Conservation (phyloP, 2,888 invertebrate genomes). For the Prosapia bicincta region DNA sequence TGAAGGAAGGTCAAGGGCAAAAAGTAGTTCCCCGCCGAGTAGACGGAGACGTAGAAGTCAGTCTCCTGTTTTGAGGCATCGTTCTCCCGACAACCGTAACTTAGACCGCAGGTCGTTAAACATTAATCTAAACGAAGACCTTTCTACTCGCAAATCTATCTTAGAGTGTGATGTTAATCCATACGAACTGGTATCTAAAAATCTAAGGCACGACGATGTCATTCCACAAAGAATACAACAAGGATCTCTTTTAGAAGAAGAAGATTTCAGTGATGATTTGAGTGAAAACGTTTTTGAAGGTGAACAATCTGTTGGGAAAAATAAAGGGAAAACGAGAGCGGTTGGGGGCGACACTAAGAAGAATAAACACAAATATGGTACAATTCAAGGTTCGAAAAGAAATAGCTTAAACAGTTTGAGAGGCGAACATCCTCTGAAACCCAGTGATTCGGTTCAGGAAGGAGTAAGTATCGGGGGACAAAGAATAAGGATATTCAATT, state of each 20-base stretch:
- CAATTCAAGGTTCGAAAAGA: constrained; percentile 48
- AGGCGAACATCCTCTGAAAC: constrained; percentile 45
- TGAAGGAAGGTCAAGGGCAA: constrained; percentile 45
- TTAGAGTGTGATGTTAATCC: constrained; percentile 82
- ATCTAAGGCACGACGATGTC: constrained; percentile 44
- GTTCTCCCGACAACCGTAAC: constrained; percentile 5
- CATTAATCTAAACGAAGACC: constrained; percentile 6
- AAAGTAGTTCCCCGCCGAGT: constrained; percentile 46
- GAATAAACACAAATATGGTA: constrained; percentile 29
- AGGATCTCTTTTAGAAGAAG: constrained; percentile 13
- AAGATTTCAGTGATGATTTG: constrained; percentile 22
- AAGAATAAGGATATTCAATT: constrained; percentile 58
- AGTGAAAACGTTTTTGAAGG: constrained; percentile 19
- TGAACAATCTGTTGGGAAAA: not conserved
- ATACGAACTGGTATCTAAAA: constrained; percentile 68
- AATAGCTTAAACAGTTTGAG: constrained; percentile 49
- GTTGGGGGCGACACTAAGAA: constrained; percentile 32
- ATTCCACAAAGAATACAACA: constrained; percentile 1
- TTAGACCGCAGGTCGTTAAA: constrained; percentile 9
- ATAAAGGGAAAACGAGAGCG: constrained; percentile 19
- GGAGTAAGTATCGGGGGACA: constrained; percentile 62
- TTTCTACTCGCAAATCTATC: constrained; percentile 57
- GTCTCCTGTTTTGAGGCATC: constrained; percentile 19
- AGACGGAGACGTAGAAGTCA: constrained; percentile 22
- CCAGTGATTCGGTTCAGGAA: constrained; percentile 28